Conservation (phyloP, 2,888 invertebrate genomes). For the Lamproptera curius region DNA sequence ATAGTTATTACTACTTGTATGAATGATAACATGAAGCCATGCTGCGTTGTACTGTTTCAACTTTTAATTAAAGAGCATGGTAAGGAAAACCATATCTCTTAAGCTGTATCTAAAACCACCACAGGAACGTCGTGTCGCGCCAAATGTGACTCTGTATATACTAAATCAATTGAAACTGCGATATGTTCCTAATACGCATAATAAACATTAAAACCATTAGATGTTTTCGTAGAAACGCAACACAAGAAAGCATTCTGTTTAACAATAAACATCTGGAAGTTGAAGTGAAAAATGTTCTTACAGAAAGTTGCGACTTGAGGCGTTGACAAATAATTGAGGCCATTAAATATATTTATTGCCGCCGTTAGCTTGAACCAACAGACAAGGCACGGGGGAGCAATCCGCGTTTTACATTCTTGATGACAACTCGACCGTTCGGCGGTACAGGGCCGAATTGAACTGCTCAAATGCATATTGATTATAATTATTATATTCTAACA, state of each 20-base stretch:
- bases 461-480: neutral
- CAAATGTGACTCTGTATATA: neutral
- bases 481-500: too few species aligned
- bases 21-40: too few species aligned
- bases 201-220: neutral
- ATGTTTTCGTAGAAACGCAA: neutral
- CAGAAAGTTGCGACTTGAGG: conserved; percentile 21
- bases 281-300: conserved; percentile 15
- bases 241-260: neutral
- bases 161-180: neutral
- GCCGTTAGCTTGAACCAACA: conserved; percentile 68
- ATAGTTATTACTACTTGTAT: too few species aligned
- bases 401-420: conserved; percentile 70
- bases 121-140: too few species aligned
- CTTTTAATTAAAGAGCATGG: too few species aligned
- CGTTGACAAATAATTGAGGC: conserved; percentile 52
- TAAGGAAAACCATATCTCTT: too few species aligned
- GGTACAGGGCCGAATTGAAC: conserved; percentile 43
- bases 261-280: too few species aligned
- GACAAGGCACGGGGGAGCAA: conserved; percentile 50
- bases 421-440: conserved; percentile 70
- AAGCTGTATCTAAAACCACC: too few species aligned
- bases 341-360: conserved; percentile 70
- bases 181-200: neutral
- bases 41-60: too few species aligned